Evolutionary conservation across 2,797 vertebrate genomes (phyloP), one percentile per base, ranked within the genome.

Genomic region (Rhyacichthys aspro): DNA sequence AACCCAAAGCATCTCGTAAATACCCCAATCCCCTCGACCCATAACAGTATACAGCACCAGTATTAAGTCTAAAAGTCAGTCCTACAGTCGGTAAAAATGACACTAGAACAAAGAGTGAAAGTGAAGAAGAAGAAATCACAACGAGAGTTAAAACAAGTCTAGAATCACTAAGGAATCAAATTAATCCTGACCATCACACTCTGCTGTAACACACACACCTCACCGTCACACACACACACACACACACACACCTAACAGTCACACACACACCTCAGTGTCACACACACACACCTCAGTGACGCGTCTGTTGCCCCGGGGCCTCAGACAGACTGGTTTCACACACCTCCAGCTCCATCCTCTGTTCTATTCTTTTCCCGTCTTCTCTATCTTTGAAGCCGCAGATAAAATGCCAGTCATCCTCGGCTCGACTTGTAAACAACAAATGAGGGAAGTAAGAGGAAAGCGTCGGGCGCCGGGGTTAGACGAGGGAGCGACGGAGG

Each of bases 321-420:
- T 70, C 69, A 78, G 82, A 81, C 72, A 67, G 43, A 74, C 62
- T 75, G 48, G 60, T 61, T 71, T 74, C 72, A 72, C 74, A 61
- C 71, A 75, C 67, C 67, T 45, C 46, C 44, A 45, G 47, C 62
- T 49, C 59, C 38, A 5, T 28, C 55, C 12, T 19, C 42, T 32
- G n/a, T 49, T 52, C 45, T 46, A 45, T 56, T 15, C 46, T 69
- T 79, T 84, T 77, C 76, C 72, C 53, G 56, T 78, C 71, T 78
- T 55, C 44, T 69, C 59, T 78, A 67, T 79, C 81, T 80, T 61
- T 81, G 72, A 72, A 60, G 69, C 72, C 68, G 42, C 47, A 78
- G 83, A 77, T 76, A 86, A 90, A 88, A 87, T 70, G 81, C 65
- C 85, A 85, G 76, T 85, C 80, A 85, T 87, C 78, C 73, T 61